Base-by-base conservation (phyloP, 2,888 invertebrate genomes). In the Clostera curtula region DNA sequence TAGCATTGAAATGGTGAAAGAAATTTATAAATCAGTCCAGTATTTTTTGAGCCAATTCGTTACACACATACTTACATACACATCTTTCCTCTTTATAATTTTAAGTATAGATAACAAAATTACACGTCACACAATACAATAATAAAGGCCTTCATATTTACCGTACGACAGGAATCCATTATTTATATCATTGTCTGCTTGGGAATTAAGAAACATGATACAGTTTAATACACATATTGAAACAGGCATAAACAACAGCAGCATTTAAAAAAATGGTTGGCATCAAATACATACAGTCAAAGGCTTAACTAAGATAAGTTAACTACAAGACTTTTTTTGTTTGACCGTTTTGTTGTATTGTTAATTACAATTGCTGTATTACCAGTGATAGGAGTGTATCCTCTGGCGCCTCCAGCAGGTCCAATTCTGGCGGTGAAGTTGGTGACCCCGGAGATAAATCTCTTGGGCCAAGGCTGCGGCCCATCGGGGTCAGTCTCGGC, bases 311-410 rank as follows among this genome's bases (percentile, higher is more conserved):
- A n/a, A n/a, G n/a, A n/a, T n/a, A n/a, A n/a, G n/a, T n/a, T n/a
- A n/a, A n/a, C n/a, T n/a, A n/a, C n/a, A n/a, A n/a, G n/a, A n/a
- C n/a, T n/a, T n/a, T n/a, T n/a, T n/a, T n/a, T n/a, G n/a, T n/a
- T n/a, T n/a, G n/a, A n/a, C n/a, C n/a, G n/a, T n/a, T n/a, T n/a
- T n/a, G n/a, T n/a, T n/a, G n/a, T n/a, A n/a, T n/a, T n/a, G n/a
- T n/a, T n/a, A n/a, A n/a, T n/a, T n/a, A n/a, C n/a, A n/a, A n/a
- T n/a, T n/a, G n/a, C n/a, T n/a, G n/a, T n/a, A 39, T 47, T 56
- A 83, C 93, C 92, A 7, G 95, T 95, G 28, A 93, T 88, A 1
- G 91, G 87, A 0, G 90, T 88, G 69, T 95, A 95, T 1, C 95
- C 95, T 2, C 92, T 77, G 26, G 87, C 87, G 1, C 93, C 93